Evolutionary conservation across 2,797 vertebrate genomes (phyloP).

Genomic region (Centroberyx gerrardi): DNA sequence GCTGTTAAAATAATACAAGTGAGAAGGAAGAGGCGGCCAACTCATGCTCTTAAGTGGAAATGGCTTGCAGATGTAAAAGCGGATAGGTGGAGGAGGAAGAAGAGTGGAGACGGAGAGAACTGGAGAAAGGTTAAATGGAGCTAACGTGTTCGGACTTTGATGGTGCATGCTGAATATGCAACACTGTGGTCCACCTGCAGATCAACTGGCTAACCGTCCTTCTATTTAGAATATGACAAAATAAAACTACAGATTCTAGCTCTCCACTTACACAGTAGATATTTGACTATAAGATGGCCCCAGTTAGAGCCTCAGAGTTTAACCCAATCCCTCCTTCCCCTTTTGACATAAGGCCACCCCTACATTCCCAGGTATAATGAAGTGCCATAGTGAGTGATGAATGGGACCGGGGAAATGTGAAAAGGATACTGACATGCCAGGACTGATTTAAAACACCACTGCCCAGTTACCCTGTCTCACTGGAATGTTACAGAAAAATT

Average conservation of each 20-base stretch:
- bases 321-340: constrained; percentile 5
- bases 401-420: constrained; percentile 61
- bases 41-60: constrained; percentile 77
- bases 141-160: constrained; percentile 39
- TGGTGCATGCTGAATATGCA: constrained; percentile 39
- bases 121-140: constrained; percentile 6
- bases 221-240: constrained; percentile 20
- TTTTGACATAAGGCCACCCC: constrained; percentile 56
- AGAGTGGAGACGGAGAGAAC: constrained; percentile 24
- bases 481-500: constrained; percentile 73
- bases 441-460: constrained; percentile 76
- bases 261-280: constrained; percentile 10
- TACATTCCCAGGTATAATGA: constrained; percentile 65
- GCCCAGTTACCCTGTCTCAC: constrained; percentile 65
- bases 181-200: constrained; percentile 27
- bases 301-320: not conserved
- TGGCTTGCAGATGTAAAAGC: constrained; percentile 80
- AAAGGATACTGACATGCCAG: constrained; percentile 79
- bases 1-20: constrained; percentile 82
- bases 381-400: constrained; percentile 73
- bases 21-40: constrained; percentile 73
- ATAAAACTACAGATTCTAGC: not conserved
- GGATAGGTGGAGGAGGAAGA: constrained; percentile 63
- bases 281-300: constrained; percentile 8
- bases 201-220: constrained; percentile 2